These are phyloP conservation scores for Anarhynchus alexandrinus DNA, from an alignment of 2,113 vertebrate genomes.

Conservation along the genomic window DNA sequence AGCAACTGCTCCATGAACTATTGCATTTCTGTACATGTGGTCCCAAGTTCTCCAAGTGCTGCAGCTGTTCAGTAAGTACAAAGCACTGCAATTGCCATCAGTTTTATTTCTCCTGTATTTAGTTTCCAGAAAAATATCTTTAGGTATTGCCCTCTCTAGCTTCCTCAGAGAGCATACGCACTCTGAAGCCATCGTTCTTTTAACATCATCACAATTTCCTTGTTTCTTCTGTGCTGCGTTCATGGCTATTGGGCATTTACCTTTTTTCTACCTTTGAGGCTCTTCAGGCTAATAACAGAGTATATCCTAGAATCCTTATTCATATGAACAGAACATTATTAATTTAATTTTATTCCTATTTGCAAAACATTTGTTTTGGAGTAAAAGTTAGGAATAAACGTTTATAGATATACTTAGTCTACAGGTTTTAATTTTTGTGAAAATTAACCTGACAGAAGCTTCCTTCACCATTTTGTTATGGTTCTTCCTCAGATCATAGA, in stretches of 20 bases:
- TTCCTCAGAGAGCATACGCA: fast-evolving
- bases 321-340: background rate
- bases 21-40: background rate
- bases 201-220: background rate
- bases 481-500: background rate
- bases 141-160: background rate
- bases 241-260: background rate
- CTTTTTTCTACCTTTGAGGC: background rate
- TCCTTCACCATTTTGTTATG: background rate
- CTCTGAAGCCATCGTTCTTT: background rate
- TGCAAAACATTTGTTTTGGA: background rate
- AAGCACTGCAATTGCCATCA: background rate
- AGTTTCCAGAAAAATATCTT: background rate
- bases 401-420: background rate
- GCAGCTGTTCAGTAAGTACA: background rate
- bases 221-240: background rate
- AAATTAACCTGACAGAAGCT: background rate
- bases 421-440: background rate
- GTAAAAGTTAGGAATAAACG: background rate
- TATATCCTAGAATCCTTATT: background rate
- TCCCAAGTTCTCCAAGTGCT: background rate
- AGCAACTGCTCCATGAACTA: background rate
- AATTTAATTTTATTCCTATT: background rate
- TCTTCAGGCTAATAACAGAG: background rate
- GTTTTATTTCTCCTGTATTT: background rate